Base-by-base conservation (phyloP, 2,113 vertebrate species). In the Colaptes auratus region DNA sequence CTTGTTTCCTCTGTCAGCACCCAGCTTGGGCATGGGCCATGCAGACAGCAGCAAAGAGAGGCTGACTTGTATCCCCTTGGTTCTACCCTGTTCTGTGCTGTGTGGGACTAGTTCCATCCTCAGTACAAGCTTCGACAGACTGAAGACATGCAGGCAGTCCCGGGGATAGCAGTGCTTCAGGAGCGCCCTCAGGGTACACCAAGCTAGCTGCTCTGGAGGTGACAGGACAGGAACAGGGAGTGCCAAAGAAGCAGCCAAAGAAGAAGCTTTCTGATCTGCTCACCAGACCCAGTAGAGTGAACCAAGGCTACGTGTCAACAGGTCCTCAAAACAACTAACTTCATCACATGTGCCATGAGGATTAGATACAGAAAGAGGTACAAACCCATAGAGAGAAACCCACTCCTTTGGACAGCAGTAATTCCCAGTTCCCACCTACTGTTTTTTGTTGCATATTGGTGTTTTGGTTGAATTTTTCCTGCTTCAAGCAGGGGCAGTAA, bases 331-430 rank as follows among this genome's bases (percentile, higher is more conserved):
- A 21, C 2, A 0, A 14, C 48, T n/a, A n/a, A 42, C 7, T 78
- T 86, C 58, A n/a, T 78, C 1, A 0, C n/a, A 28, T 3, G 7
- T 59, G 11, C 52, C 3, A 0, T 48, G 58, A 78, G 30, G 35
- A 86, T 10, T 28, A 74, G 19, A 78, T n/a, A 36, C 17, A 60
- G 69, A 81, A 83, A 60, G 7, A 75, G 13, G 12, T 21, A 53
- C 17, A 27, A 89, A 63, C 10, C 25, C 18, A 90, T 8, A 35
- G 73, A 67, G 12, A 60, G 33, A n/a, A 87, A 78, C 28, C 6
- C 17, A 4, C 8, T 72, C 11, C 33, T 35, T 4, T 18, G n/a
- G 28, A 58, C 91, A 76, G 35, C 31, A 82, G 81, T 18, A 23
- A 67, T 65, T 84, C 31, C 44, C 16, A 72, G 58, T 60, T 83